Percentiles rank a stretch among this genome's conserved stretches.
These are phyloP conservation scores for Antechinus flavipes DNA, from an alignment of 2,113 vertebrate genomes.

Conservation along the genomic window DNA sequence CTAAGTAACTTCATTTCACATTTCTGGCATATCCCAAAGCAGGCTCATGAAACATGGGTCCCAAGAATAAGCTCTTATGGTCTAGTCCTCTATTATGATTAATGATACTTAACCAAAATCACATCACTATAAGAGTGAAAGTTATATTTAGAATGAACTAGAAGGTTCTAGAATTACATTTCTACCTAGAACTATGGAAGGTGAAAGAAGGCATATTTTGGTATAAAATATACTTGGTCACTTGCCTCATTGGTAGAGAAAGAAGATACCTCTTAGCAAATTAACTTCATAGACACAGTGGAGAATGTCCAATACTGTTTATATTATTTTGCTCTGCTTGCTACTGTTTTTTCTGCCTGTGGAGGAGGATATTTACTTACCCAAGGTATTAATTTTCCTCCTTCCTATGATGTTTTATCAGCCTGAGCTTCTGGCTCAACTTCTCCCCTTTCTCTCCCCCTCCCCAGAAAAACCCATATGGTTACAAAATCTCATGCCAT, in stretches of 20 bases:
- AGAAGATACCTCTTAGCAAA: not conserved
- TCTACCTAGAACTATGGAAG: not conserved
- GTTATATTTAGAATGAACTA: not conserved
- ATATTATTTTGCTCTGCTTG: not conserved
- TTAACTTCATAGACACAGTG: not conserved
- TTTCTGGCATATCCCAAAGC: not conserved
- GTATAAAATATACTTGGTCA: not conserved
- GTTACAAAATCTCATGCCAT: not conserved
- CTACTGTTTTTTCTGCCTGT: not conserved
- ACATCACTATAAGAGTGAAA: not conserved
- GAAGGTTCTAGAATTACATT: not conserved
- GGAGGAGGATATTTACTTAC: not conserved
- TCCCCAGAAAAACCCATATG: not conserved
- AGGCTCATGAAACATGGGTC: not conserved
- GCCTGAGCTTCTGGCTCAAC: not conserved
- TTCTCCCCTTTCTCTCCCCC: not conserved
- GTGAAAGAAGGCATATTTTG: not conserved
- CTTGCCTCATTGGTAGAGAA: not conserved
- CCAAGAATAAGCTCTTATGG: not conserved
- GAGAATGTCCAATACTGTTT: not conserved
- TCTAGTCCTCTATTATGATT: not conserved
- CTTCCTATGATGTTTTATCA: not conserved
- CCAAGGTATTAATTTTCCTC: not conserved
- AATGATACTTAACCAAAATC: not conserved
- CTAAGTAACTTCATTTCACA: not conserved